Evolutionary conservation across 2,888 invertebrate genomes (phyloP).

Genomic region (Desoria tigrina): DNA sequence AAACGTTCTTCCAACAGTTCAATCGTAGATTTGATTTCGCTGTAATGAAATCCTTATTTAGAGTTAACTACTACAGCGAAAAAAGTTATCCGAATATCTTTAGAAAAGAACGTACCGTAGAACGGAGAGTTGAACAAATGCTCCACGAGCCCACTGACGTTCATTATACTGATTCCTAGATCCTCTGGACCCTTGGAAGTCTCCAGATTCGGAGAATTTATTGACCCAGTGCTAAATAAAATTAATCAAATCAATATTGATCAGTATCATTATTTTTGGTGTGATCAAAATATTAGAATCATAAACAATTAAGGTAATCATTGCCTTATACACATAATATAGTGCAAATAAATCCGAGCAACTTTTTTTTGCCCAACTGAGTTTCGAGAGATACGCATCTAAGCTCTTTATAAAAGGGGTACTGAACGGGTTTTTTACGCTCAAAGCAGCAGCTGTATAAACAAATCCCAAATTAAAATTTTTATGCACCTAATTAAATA

Average conservation of each 20-base stretch:
- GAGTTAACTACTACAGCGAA: background rate
- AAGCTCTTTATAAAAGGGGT: constrained; percentile 70
- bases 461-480: constrained; percentile 47
- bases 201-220: constrained; percentile 24
- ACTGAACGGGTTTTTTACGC: constrained; percentile 77
- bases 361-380: constrained; percentile 79
- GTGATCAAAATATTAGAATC: background rate
- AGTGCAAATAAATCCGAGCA: constrained; percentile 82
- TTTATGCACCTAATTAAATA: constrained; percentile 21
- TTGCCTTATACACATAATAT: constrained; percentile 76
- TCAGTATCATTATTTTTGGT: background rate
- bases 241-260: background rate
- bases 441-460: constrained; percentile 81
- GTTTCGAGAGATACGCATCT: constrained; percentile 71
- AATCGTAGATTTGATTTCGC: constrained; percentile 72
- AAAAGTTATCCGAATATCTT: background rate
- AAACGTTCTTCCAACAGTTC: constrained; percentile 71
- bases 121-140: constrained; percentile 39
- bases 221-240: constrained; percentile 29
- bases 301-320: constrained; percentile 39
- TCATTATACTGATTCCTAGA: constrained; percentile 22
- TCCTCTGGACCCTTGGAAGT: background rate
- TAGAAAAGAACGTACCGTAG: constrained; percentile 32
- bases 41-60: constrained; percentile 46
- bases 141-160: constrained; percentile 39